These are phyloP conservation scores for Drosophila chauvacae DNA, from an alignment of 1,140 invertebrate species.

Conservation along the genomic window DNA sequence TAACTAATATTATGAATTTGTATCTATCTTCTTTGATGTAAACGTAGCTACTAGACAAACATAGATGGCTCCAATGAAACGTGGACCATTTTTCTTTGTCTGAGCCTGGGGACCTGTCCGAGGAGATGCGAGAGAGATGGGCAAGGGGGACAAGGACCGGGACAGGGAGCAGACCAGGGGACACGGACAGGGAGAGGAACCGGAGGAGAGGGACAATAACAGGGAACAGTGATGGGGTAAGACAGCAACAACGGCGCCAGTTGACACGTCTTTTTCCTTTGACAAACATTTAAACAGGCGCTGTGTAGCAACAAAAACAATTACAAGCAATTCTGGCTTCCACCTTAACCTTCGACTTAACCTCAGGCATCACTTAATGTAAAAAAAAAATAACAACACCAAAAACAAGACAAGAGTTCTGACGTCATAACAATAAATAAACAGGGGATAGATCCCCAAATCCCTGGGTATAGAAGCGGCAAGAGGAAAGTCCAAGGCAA, in stretches of 20 bases:
- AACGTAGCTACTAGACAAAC: slow-evolving; percentile 45
- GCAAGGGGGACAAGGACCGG: background rate
- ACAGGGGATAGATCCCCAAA: background rate
- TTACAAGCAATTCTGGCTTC: slow-evolving; percentile 66
- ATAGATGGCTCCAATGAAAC: slow-evolving; percentile 55
- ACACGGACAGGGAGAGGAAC: background rate
- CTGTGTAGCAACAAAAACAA: slow-evolving; percentile 58
- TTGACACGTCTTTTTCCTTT: slow-evolving; percentile 72
- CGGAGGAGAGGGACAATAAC: background rate
- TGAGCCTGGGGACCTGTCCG: slow-evolving; percentile 44
- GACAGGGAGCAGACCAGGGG: background rate
- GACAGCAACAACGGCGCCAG: slow-evolving; percentile 54
- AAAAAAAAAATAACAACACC: background rate
- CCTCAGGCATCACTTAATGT: slow-evolving; percentile 18
- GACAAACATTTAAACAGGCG: slow-evolving; percentile 75
- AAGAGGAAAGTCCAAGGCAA: background rate
- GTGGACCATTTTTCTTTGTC: slow-evolving; percentile 76
- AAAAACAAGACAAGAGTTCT: slow-evolving; percentile 12
- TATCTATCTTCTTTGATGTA: no score
- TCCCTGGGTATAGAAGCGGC: no score
- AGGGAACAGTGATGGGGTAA: slow-evolving; percentile 1
- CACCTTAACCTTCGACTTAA: slow-evolving; percentile 46
- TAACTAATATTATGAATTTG: no score
- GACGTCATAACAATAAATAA: slow-evolving; percentile 79
- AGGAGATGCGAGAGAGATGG: background rate